Conservation (phyloP, 2,888 invertebrate species). For the Aphelenchoides bicaudatus region DNA sequence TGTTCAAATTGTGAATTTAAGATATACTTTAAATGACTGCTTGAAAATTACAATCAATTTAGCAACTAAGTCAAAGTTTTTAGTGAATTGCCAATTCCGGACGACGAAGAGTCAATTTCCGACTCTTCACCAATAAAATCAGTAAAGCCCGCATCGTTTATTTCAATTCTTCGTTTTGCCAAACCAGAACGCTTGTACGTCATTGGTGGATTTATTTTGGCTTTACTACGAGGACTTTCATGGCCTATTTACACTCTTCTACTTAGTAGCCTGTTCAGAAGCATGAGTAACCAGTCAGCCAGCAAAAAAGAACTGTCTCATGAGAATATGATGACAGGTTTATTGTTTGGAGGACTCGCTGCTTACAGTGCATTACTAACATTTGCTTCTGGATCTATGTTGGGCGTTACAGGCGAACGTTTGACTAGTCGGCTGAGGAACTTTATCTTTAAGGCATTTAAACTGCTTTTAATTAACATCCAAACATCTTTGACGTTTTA, state of each 20-base stretch:
- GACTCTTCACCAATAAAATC: too few species aligned
- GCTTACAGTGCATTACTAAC: neutral
- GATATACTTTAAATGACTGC: too few species aligned
- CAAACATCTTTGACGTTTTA: constrained; percentile 32
- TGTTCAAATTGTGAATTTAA: too few species aligned
- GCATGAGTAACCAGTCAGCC: neutral
- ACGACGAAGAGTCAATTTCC: too few species aligned
- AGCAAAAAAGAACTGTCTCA: neutral
- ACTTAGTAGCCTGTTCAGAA: neutral
- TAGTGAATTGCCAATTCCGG: too few species aligned
- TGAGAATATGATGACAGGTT: neutral
- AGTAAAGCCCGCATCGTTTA: constrained; percentile 11
- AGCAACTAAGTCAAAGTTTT: too few species aligned
- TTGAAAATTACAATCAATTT: too few species aligned
- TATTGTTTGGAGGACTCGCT: neutral
- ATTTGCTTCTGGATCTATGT: constrained; percentile 9
- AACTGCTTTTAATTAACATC: neutral
- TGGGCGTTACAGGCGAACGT: constrained; percentile 17
- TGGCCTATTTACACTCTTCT: constrained; percentile 39
- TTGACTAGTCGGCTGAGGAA: constrained; percentile 41
- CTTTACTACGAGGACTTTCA: constrained; percentile 46
- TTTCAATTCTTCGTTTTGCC: constrained; percentile 36
- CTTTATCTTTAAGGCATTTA: constrained; percentile 46
- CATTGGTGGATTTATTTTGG: constrained; percentile 36
- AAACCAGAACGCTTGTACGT: constrained; percentile 25